Evolutionary conservation across 2,888 invertebrate genomes (phyloP).

Genomic region (Nomada fucata): DNA sequence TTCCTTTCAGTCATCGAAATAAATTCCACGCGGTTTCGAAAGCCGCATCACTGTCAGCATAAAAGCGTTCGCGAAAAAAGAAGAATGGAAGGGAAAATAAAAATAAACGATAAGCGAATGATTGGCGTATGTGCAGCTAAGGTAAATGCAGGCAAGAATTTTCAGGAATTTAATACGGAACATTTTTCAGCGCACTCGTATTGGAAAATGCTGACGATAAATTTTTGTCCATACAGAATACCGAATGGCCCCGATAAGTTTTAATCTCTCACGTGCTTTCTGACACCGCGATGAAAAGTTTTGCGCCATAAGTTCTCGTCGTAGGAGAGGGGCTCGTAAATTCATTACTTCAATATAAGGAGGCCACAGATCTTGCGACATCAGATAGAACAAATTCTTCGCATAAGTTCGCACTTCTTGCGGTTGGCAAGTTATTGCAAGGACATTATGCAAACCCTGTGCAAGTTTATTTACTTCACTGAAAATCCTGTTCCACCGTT

Average conservation of each 20-base stretch:
- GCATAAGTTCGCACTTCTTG: constrained; percentile 40
- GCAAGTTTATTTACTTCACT: not conserved
- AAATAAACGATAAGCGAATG: not conserved
- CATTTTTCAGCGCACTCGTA: not conserved
- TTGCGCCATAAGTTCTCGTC: not conserved
- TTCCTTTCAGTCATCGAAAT: too few species aligned
- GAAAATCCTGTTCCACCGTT: not conserved
- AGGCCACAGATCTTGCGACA: constrained; percentile 11
- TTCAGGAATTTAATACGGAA: constrained; percentile 23
- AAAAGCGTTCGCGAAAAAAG: not conserved
- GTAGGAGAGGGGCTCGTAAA: constrained; percentile 28
- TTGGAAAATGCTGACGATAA: not conserved
- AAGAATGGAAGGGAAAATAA: not conserved
- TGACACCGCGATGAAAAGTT: constrained; percentile 32
- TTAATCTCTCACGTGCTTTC: constrained; percentile 15
- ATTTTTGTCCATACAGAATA: constrained; percentile 3
- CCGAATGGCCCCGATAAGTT: constrained; percentile 12
- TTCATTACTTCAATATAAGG: constrained; percentile 41
- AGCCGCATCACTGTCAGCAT: not conserved
- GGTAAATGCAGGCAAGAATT: not conserved
- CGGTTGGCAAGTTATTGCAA: constrained; percentile 34
- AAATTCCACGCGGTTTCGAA: too few species aligned
- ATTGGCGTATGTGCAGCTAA: not conserved
- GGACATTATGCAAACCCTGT: constrained; percentile 8
- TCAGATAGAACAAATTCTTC: constrained; percentile 37